Evolutionary conservation across 2,888 invertebrate genomes (phyloP), one percentile per base, ranked within the genome.

Genomic region (Platycnemis pennipes): DNA sequence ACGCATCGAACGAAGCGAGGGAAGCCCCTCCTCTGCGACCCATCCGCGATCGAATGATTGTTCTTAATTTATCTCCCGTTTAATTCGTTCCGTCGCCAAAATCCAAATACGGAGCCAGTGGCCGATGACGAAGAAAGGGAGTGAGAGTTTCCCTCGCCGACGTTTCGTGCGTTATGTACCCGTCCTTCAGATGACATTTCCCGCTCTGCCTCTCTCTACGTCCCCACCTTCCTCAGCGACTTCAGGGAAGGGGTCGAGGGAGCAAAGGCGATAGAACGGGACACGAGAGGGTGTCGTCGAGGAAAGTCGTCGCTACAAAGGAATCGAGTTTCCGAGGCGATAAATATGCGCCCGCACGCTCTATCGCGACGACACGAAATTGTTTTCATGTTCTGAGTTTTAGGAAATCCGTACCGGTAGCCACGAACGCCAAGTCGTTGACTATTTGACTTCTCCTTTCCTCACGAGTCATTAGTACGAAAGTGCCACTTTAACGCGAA

Each of bases 341-440:
- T 63, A 63, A 63, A 63, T 63, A 63, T 63, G 63, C n/a, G 63
- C 63, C 63, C 26, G n/a, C 63, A 63, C 63, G 63, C 63, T 63
- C 63, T 63, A 63, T 63, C 63, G 3, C 63, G 26, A 26, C n/a
- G 63, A 63, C 63, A n/a, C n/a, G 63, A 63, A 63, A 63, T 63
- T 63, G 63, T 63, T 63, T 63, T 63, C 63, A n/a, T 63, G 63
- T 63, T 63, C 19, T 26, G 63, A 63, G 63, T 22, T 63, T 63
- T 26, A n/a, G 63, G 63, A 63, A 63, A 63, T 22, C n/a, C n/a
- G 26, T 63, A 63, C 63, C 63, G 63, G 63, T 63, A 63, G 63
- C 63, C 63, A n/a, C 1, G 63, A 63, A 63, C 63, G 63, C 63
- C n/a, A 7, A 26, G n/a, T 26, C 63, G 26, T 63, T 26, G 63